Evolutionary conservation across 1,140 invertebrate genomes (phyloP).

Genomic region (Leptopilina boulardi): DNA sequence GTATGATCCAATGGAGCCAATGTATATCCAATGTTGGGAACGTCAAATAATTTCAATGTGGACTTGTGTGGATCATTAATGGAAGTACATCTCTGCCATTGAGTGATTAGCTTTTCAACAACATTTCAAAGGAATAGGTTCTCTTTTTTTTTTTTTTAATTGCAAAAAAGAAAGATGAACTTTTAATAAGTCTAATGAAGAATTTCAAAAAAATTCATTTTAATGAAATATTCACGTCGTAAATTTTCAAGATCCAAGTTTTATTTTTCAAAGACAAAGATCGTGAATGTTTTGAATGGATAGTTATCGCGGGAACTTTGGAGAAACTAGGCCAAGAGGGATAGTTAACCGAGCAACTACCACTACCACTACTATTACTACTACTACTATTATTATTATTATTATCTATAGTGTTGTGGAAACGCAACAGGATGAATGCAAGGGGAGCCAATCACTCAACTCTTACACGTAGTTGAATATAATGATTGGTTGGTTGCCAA

Average conservation of each 20-base stretch:
- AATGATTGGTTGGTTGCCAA: constrained; percentile 22
- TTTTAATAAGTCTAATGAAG: too few species aligned
- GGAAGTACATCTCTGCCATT: neutral
- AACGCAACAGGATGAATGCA: constrained; percentile 25
- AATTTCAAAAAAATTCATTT: too few species aligned
- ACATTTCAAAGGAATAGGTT: constrained; percentile 3
- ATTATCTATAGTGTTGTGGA: constrained; percentile 5
- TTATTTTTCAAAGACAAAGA: neutral
- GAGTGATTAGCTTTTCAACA: constrained; percentile 12
- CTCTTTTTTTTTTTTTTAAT: neutral
- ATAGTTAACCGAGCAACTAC: neutral
- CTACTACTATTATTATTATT: too few species aligned
- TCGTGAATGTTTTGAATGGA: constrained; percentile 18
- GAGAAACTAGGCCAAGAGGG: constrained; percentile 28
- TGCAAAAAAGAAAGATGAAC: neutral
- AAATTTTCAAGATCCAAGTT: too few species aligned
- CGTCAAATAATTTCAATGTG: constrained; percentile 26
- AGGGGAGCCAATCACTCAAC: constrained; percentile 26
- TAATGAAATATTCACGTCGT: too few species aligned
- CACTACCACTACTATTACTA: too few species aligned
- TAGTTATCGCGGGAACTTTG: neutral
- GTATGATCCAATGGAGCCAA: constrained; percentile 9
- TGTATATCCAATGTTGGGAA: constrained; percentile 16
- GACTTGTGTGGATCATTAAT: constrained; percentile 13
- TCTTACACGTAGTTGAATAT: constrained; percentile 19